These are phyloP conservation scores for Monoplex corrugatus DNA, from an alignment of 2,888 invertebrate species.

Conservation along the genomic window DNA sequence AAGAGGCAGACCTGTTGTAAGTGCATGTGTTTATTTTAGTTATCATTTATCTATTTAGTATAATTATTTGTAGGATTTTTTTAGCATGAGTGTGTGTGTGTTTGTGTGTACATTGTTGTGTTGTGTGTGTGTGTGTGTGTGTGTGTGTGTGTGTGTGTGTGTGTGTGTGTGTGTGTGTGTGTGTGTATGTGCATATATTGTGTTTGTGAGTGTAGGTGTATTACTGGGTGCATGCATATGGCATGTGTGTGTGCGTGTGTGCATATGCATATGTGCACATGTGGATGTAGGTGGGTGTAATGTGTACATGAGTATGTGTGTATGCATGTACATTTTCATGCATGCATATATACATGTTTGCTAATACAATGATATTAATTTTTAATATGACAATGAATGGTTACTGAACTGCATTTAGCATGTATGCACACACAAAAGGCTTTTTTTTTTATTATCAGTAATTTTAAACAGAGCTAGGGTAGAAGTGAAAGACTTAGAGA, in stretches of 20 bases:
- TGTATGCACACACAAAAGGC: not conserved
- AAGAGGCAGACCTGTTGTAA: constrained; percentile 46
- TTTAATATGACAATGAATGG: not conserved
- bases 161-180: not conserved
- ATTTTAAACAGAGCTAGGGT: too few species aligned
- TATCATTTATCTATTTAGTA: not conserved
- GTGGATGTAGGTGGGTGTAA: not conserved
- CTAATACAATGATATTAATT: not conserved
- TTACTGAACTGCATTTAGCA: too few species aligned
- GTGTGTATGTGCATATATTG: not conserved
- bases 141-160: not conserved
- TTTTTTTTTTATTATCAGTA: not conserved
- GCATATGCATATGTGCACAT: not conserved
- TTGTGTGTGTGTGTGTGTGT: too few species aligned
- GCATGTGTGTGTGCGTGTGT: not conserved
- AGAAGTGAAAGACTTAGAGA: too few species aligned
- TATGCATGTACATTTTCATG: not conserved
- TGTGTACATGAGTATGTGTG: not conserved
- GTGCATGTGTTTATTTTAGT: not conserved
- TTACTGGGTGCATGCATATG: too few species aligned
- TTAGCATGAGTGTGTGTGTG: not conserved
- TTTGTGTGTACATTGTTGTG: not conserved
- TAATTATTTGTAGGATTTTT: not conserved
- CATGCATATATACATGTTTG: not conserved
- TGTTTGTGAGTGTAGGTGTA: not conserved